These are phyloP conservation scores for Trididemnum nubilum DNA, from an alignment of 23 tunicate species.

Conservation along the genomic window DNA sequence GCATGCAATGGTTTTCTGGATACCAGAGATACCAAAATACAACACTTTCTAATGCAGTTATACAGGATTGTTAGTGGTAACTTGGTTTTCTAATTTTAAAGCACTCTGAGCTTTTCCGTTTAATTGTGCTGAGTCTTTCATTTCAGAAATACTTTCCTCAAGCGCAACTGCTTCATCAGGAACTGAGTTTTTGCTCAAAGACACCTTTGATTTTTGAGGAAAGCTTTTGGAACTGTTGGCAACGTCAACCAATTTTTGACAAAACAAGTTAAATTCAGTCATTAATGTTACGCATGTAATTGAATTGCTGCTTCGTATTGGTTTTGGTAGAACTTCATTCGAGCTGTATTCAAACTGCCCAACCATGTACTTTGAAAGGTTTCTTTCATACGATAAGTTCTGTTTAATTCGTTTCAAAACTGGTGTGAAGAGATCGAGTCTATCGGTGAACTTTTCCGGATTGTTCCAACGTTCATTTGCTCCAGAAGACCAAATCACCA, in stretches of 20 bases:
- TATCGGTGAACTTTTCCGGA: neutral
- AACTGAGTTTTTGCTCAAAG: neutral
- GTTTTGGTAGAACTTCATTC: neutral
- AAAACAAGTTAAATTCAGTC: neutral
- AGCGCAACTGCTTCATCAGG: neutral
- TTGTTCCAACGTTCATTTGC: slow-evolving; percentile 32
- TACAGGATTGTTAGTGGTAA: too few relatives aligned
- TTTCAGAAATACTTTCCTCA: neutral
- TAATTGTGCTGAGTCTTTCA: too few relatives aligned
- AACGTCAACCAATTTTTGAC: neutral
- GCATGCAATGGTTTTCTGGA: too few relatives aligned
- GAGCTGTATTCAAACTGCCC: slow-evolving; percentile 54
- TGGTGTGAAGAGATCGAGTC: slow-evolving; percentile 45
- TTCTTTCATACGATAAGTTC: slow-evolving; percentile 12
- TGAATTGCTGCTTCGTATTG: neutral
- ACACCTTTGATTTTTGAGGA: neutral
- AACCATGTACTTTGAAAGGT: slow-evolving; percentile 26
- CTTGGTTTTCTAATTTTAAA: too few relatives aligned
- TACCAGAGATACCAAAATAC: too few relatives aligned
- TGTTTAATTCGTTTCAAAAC: slow-evolving; percentile 38
- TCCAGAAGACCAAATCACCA: slow-evolving; percentile 46
- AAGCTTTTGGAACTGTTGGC: neutral
- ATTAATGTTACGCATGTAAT: neutral
- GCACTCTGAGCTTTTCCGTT: too few relatives aligned
- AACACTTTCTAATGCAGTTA: too few relatives aligned